Conservation (phyloP, 1,140 invertebrate genomes). For the Phocides pigmalion region DNA sequence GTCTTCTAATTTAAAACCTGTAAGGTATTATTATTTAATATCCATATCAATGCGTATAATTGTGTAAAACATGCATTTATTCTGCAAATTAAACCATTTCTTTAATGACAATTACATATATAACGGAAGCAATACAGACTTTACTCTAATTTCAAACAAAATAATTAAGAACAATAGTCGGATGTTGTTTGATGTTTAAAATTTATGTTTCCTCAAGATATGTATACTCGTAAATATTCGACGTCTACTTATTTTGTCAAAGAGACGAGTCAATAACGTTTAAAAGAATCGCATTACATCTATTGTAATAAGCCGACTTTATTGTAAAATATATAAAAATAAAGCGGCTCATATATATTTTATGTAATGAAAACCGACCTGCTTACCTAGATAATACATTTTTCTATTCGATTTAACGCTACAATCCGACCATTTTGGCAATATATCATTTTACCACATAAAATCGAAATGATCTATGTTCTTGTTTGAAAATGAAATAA, state of each 20-base stretch:
- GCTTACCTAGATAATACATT: too few species aligned
- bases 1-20: too few species aligned
- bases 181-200: conserved; percentile 24
- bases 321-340: too few species aligned
- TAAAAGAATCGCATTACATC: neutral
- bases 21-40: too few species aligned
- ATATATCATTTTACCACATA: too few species aligned
- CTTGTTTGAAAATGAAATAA: too few species aligned
- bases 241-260: conserved; percentile 19
- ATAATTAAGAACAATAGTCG: conserved; percentile 22
- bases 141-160: conserved; percentile 9
- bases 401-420: too few species aligned
- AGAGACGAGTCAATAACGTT: neutral
- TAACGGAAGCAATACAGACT: conserved; percentile 16
- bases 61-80: neutral
- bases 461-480: too few species aligned
- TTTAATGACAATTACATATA: neutral
- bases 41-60: too few species aligned
- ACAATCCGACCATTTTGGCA: too few species aligned
- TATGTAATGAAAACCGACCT: too few species aligned
- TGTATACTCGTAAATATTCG: conserved; percentile 19
- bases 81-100: neutral
- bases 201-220: conserved; percentile 25
- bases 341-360: too few species aligned
- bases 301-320: neutral